Base-by-base conservation (phyloP, 2,113 vertebrate species). In the Chaenogobius annularis region DNA sequence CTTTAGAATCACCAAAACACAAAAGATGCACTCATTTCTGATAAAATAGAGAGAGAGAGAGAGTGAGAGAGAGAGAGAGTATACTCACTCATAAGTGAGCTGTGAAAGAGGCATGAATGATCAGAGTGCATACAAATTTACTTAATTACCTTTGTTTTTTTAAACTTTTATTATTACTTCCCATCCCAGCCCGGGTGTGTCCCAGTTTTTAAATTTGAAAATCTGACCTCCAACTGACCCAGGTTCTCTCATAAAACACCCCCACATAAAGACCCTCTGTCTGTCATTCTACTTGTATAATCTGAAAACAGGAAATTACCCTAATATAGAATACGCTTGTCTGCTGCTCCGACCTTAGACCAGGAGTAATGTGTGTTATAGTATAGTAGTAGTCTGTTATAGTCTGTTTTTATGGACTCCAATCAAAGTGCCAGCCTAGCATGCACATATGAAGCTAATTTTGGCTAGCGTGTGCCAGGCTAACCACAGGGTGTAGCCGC, bases 401-500 rank as follows among this genome's bases (percentile, higher is more conserved):
- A 63, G 43, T 75, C 74, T 71, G 73, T 54, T 86, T 84, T 87
- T 74, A 80, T 83, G 66, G 77, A 79, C 61, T 73, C 68, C 68
- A 73, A 78, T 79, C 79, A 75, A 85, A 55, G 3, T 62, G 82
- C 66, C 70, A 52, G 59, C 22, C 40, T 59, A 68, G 69, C 76
- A 63, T 59, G 46, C 68, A 20, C 61, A 63, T 20, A 11, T 63
- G 19, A 63, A 63, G 61, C 61, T 40, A 63, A 26, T 58, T 58
- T 56, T 48, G 43, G 48, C 68, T 69, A 56, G 70, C 69, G 68
- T 79, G 83, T 70, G 67, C 65, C 74, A 50, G 79, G 80, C 68
- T 78, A 85, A 90, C 86, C 86, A 88, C 84, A 88, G 91, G 91
- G 88, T 88, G 87, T 86, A 85, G 78, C 78, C 68, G 43, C 52